A percentile compares a stretch with the other conserved stretches of the same genome.
Evolutionary conservation across 1,140 invertebrate genomes (phyloP).

Genomic region (Teleogryllus occipitalis): DNA sequence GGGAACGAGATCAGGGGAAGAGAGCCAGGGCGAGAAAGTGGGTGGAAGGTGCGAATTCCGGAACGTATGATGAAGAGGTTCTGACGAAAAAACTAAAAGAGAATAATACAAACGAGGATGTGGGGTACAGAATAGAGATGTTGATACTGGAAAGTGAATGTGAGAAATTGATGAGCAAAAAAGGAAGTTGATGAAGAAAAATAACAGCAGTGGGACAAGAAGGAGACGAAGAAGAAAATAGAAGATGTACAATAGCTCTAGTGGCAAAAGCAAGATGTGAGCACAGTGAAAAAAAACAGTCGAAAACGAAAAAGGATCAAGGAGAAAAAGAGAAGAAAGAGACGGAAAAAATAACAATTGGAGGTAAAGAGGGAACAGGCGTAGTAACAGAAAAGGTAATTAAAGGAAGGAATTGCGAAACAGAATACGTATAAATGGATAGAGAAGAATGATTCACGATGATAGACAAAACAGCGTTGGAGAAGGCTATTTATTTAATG

Average conservation of each 20-base stretch:
- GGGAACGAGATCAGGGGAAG: not conserved
- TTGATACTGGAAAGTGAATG: not conserved
- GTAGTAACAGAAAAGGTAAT: no score
- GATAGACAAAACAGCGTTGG: no score
- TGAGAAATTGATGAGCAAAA: not conserved
- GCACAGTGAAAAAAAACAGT: not conserved
- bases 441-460: not conserved
- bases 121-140: not conserved
- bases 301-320: not conserved
- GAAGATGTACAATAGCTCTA: no score
- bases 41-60: not conserved
- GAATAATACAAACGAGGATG: not conserved
- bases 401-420: not conserved
- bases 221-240: not conserved
- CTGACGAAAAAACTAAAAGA: not conserved
- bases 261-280: not conserved
- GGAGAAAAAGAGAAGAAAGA: not conserved
- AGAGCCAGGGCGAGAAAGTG: not conserved
- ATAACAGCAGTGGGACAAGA: not conserved
- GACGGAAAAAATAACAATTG: not conserved
- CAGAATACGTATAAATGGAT: not conserved
- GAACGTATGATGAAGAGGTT: no score
- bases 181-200: not conserved
- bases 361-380: not conserved
- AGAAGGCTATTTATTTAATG: no score